Percentiles rank a stretch among this genome's conserved stretches.
Evolutionary conservation across 2,113 vertebrate species (phyloP).

Genomic region (Hirundichthys speculiger): DNA sequence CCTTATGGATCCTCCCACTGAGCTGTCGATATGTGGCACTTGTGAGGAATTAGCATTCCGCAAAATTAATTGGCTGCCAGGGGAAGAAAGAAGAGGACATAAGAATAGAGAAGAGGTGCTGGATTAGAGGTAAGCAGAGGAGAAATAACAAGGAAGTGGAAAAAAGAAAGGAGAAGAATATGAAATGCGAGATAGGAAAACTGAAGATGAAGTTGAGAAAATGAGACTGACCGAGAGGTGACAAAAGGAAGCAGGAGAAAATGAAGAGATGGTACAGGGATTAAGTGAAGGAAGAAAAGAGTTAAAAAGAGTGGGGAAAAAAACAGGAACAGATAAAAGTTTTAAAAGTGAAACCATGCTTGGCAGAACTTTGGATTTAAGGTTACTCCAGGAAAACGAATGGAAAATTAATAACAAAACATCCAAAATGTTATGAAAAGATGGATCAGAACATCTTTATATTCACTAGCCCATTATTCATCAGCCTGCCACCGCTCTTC

Average conservation of each 20-base stretch:
- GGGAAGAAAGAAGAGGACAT: slow-evolving; percentile 10
- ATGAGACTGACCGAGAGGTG: slow-evolving; percentile 1
- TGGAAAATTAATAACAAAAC: slow-evolving; percentile 47
- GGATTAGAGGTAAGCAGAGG: slow-evolving; percentile 4
- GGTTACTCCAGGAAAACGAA: slow-evolving; percentile 34
- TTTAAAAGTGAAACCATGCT: slow-evolving; percentile 8
- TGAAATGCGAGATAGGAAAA: too few relatives aligned
- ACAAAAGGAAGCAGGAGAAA: neutral
- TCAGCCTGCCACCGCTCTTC: slow-evolving; percentile 13
- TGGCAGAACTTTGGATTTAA: slow-evolving; percentile 23
- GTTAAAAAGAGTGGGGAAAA: too few relatives aligned
- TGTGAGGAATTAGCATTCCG: slow-evolving; percentile 64
- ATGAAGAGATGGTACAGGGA: neutral
- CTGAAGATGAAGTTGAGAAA: neutral
- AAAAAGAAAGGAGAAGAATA: neutral
- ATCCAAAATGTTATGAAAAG: slow-evolving; percentile 49
- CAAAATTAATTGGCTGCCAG: slow-evolving; percentile 67
- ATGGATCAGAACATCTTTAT: slow-evolving; percentile 36
- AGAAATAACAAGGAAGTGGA: neutral
- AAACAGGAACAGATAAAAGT: slow-evolving; percentile 7
- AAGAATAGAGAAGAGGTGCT: neutral
- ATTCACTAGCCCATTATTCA: slow-evolving; percentile 21
- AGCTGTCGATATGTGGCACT: slow-evolving; percentile 64
- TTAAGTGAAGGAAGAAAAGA: neutral
- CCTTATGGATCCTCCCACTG: slow-evolving; percentile 66